Base-by-base conservation (phyloP, 2,797 vertebrate genomes). In the Zalophus californianus region DNA sequence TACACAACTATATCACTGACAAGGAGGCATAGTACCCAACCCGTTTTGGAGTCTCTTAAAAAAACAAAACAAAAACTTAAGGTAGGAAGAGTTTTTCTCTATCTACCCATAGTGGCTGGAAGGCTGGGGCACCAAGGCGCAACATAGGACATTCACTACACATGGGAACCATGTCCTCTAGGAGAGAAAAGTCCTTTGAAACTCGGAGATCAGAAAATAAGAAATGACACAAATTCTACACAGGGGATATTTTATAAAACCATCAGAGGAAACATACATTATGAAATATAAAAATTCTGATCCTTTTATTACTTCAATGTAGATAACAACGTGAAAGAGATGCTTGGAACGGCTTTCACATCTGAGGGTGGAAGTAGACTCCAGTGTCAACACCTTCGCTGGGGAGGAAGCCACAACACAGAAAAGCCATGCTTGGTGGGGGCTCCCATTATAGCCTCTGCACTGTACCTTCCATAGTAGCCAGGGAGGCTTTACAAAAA, bases 241-340 rank as follows among this genome's bases (percentile, higher is more conserved):
- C 15, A 15, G 21, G 23, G 25, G 84, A 64, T 0, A 11, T 79
- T 96, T 90, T 86, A 66, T 78, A 95, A 79, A 21, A 96, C 86
- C 62, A 93, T 93, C 66, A 97, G 84, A 98, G 44, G 18, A 85
- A 98, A 97, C 35, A 62, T n/a, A 84, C 0, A 89, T 50, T 38
- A 16, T 70, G 44, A 60, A 96, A 88, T 27, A 10, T 32, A 94
- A 93, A 41, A 75, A 82, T 86, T 90, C 29, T 62, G 50, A 75
- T 78, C 20, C 27, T 73, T 91, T 20, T 23, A 29, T 75, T 83
- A 56, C 90, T 79, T 86, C 32, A 66, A 29, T 2, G 8, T 50
- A 29, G 62, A 23, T 68, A 72, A 78, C 83, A 90, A 75, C 27
- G 35, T 41, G 16, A 62, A 92, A 84, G 83, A 56, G n/a, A 80